phyloP scores from a whole-genome alignment of 2,113 vertebrate genomes.

The Varanus komodoensis region DNA sequence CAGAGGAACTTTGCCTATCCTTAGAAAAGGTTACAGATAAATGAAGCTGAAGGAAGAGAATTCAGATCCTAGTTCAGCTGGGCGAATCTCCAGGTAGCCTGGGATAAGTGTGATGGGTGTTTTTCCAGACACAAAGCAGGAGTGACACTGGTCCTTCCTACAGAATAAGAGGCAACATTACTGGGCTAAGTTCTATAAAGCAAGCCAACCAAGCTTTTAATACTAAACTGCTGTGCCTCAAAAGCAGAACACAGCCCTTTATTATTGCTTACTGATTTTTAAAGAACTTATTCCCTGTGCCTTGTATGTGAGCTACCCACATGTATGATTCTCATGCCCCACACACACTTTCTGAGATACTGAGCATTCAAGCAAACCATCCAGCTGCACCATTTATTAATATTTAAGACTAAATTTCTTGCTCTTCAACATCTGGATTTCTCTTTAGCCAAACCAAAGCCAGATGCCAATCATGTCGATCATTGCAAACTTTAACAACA shows the following conservation, averaged over 20 bases:
- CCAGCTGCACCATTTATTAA: slow-evolving; percentile 55
- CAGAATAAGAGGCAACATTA: too few species aligned
- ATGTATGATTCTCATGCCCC: background rate
- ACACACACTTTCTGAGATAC: rapidly evolving
- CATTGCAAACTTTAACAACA: background rate
- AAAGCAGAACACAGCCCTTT: background rate
- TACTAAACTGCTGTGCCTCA: rapidly evolving
- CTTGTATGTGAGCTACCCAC: rapidly evolving
- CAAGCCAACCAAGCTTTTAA: background rate
- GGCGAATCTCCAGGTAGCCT: too few species aligned
- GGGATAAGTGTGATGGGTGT: too few species aligned
- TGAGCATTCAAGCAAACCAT: background rate
- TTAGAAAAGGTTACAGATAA: too few species aligned
- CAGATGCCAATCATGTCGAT: slow-evolving; percentile 60
- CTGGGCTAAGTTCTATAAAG: background rate
- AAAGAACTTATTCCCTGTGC: background rate
- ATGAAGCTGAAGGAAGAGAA: too few species aligned
- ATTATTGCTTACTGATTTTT: background rate
- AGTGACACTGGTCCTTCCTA: background rate
- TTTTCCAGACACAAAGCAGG: background rate
- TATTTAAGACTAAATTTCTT: slow-evolving; percentile 50
- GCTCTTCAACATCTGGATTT: slow-evolving; percentile 64
- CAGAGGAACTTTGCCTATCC: too few species aligned
- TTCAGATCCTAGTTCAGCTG: too few species aligned
- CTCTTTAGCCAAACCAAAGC: slow-evolving; percentile 60